phyloP scores from a whole-genome alignment of 2,113 vertebrate genomes.

The Lycocorax pyrrhopterus region DNA sequence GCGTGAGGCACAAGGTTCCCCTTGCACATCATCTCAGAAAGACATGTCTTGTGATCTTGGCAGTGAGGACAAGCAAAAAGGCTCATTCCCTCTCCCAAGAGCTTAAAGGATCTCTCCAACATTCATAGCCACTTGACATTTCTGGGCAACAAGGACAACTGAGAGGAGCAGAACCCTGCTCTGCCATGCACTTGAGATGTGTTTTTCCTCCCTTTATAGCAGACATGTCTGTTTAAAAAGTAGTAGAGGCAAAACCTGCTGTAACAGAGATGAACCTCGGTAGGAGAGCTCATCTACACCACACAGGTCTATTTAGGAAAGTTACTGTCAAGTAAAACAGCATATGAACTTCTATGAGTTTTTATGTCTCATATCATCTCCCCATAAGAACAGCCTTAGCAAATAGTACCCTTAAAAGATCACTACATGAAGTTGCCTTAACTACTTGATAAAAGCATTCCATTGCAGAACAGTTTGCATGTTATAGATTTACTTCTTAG shows the following conservation, averaged over 20 bases:
- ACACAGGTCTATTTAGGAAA: neutral
- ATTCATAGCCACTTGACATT: neutral
- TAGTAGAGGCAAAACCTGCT: neutral
- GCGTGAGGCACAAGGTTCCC: neutral
- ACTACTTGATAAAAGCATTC: neutral
- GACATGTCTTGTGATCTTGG: neutral
- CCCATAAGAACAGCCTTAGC: neutral
- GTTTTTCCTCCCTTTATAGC: neutral
- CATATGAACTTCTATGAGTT: neutral
- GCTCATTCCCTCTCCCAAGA: fast-evolving
- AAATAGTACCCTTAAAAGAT: neutral
- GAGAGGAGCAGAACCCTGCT: neutral
- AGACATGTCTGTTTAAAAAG: neutral
- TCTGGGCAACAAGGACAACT: neutral
- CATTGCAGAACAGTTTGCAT: neutral
- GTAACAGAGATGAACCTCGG: neutral
- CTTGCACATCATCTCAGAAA: neutral
- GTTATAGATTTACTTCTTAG: neutral
- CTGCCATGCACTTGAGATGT: neutral
- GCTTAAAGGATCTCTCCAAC: neutral
- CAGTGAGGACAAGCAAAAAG: neutral
- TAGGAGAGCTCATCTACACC: neutral
- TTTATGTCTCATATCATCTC: neutral
- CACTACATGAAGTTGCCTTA: neutral
- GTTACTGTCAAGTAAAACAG: neutral